Base-by-base conservation (phyloP, 2,888 invertebrate genomes). In the Tetragonula carbonaria region DNA sequence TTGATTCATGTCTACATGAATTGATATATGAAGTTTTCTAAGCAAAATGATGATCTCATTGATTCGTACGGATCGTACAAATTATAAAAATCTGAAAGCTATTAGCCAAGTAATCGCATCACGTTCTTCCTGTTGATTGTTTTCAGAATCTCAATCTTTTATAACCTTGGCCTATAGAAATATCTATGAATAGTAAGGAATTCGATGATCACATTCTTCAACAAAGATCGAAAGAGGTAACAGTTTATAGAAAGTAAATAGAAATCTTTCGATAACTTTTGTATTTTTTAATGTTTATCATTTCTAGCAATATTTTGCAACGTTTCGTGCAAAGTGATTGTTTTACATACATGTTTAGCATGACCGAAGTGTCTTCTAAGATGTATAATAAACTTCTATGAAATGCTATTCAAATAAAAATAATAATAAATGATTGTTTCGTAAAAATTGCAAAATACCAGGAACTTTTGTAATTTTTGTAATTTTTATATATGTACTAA, bases 141-240 rank as follows among this genome's bases (percentile, higher is more conserved):
- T 73, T 28, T 55, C 23, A 73, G 83, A 88, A 88, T 88, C 55
- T 78, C 74, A 80, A 86, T 87, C 80, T 82, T 11, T 11, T 70
- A 45, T 71, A 80, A 73, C 90, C 92, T 92, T 92, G 90, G 74
- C 59, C 55, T 84, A 88, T 87, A 73, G 63, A 65, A 67, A 71
- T 71, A 86, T 80, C 73, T 66, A 74, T 76, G 78, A 73, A 82
- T 87, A 87, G 82, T 75, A 55, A 85, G 82, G 71, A 71, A 59
- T 53, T 70, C 51, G 73, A 78, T 78, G 79, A 87, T 76, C 78
- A 63, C 33, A 74, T 75, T 66, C 70, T 57, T 23, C 23, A 68
- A 70, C 8, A 51, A 55, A 55, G 50, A 65, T 73, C 70, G 21
- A 70, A 74, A 50, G 71, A 62, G 38, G 70, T 59, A 65, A 63